phyloP scores from a whole-genome alignment of 2,113 vertebrate genomes.

The Caloenas nicobarica region DNA sequence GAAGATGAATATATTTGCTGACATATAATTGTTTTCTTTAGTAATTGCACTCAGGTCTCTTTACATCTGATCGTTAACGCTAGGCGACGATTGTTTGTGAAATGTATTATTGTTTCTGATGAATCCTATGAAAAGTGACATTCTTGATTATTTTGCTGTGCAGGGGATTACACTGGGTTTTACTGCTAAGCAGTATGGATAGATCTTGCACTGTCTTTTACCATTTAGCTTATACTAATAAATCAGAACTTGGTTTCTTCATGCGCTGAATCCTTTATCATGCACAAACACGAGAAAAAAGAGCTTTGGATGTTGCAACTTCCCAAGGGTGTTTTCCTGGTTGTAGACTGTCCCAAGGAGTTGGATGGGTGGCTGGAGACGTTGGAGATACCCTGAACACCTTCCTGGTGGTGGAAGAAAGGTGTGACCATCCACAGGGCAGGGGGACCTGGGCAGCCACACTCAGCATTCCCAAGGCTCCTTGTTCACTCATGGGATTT shows the following conservation, averaged over 20 bases:
- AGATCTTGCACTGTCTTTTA: not conserved
- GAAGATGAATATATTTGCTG: slow-evolving; percentile 54
- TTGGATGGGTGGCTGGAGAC: not conserved
- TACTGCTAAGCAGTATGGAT: slow-evolving; percentile 7
- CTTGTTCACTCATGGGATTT: not conserved
- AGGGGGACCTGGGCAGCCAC: accelerated
- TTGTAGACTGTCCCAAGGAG: not conserved
- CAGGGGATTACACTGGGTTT: slow-evolving; percentile 14
- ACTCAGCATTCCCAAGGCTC: not conserved
- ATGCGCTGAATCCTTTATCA: not conserved
- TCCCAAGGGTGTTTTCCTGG: not conserved
- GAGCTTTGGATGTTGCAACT: not conserved
- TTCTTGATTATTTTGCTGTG: slow-evolving; percentile 28
- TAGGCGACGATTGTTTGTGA: not conserved
- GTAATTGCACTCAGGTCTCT: slow-evolving; percentile 42
- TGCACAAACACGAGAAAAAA: not conserved
- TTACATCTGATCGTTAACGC: not conserved
- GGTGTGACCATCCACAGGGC: not conserved
- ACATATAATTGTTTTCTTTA: slow-evolving; percentile 55
- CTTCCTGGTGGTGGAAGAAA: not conserved
- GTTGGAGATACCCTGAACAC: not conserved
- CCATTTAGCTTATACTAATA: not conserved
- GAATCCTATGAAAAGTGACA: slow-evolving; percentile 47
- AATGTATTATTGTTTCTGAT: slow-evolving; percentile 38
- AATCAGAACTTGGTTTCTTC: not conserved